Base-by-base conservation (phyloP, 2,797 vertebrate genomes). In the Orestias chungarensis region DNA sequence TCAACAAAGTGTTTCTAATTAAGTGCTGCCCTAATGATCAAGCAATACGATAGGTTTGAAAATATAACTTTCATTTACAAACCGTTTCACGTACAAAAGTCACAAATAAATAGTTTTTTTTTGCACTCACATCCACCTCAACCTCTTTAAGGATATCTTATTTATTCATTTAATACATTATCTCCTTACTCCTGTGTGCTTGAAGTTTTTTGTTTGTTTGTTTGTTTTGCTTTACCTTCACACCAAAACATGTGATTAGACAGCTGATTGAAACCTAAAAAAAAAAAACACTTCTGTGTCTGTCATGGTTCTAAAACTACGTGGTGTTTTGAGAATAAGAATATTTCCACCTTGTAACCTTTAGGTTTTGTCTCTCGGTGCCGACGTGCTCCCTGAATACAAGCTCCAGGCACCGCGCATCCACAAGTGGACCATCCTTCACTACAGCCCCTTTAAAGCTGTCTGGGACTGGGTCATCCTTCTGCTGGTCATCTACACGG, bases 401-500 rank as follows among this genome's bases (percentile, higher is more conserved):
- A 97, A 99, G 86, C 95, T 99, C 68, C 98, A 99, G 92, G 96
- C 96, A 0, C 98, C 98, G 0, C 97, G 97, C 50, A 96, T 99
- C 90, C 98, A 99, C 92, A 96, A 94, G 74, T 98, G 97, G 94
- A 99, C 97, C 87, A 96, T 99, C 91, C 94, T 99, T 62, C 98
- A 99, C 94, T 99, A 99, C 89, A 99, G 98, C 87, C 98, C 98
- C 70, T 99, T 99, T 94, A 99, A 99, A 93, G 98, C 98, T 0
- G 95, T 99, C 52, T 99, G 98, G 98, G 98, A 99, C 93, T 99
- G 98, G 98, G 91, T 99, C 66, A 98, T 99, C 91, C 94, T 99
- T 55, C 95, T 99, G 88, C 94, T 99, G 85, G 98, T 99, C 91
- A 98, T 99, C 93, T 99, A 99, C 93, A 99, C 98, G 0, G 98